Conservation (phyloP, 35 echinoderm and acorn worm species). For the Ophioderma brevispina region DNA sequence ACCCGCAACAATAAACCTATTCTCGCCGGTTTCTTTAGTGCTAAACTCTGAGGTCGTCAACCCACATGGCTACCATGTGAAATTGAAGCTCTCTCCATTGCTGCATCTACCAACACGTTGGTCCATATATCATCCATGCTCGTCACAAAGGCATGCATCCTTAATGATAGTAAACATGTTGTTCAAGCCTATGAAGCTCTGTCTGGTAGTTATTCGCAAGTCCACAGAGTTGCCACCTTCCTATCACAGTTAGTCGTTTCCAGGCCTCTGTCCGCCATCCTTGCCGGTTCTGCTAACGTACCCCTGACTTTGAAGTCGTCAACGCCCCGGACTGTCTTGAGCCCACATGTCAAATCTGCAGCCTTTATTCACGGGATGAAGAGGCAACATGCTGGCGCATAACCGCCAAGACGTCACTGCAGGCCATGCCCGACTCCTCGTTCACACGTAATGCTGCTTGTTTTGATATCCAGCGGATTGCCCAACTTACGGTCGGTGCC, state of each 20-base stretch:
- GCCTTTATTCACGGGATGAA: conserved; percentile 1
- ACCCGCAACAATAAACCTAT: too few species aligned
- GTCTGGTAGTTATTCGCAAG: conserved; percentile 62
- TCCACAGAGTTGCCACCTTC: conserved; percentile 63
- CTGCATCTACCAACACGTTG: conserved; percentile 40
- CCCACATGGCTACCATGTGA: too few species aligned
- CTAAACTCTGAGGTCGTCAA: too few species aligned
- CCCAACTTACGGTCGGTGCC: conserved; percentile 50
- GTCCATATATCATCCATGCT: conserved; percentile 38
- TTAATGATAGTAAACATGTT: conserved; percentile 43
- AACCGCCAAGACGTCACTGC: conserved; percentile 41
- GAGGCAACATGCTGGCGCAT: conserved; percentile 19
- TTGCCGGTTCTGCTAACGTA: conserved; percentile 54
- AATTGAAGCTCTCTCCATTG: too few species aligned
- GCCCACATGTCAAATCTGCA: too few species aligned
- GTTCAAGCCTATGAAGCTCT: conserved; percentile 43
- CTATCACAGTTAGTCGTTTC: too few species aligned
- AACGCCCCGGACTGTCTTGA: too few species aligned
- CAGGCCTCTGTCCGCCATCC: too few species aligned
- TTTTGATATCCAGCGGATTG: conserved; percentile 51
- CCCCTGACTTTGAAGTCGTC: conserved; percentile 67
- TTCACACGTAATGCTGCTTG: conserved; percentile 63
- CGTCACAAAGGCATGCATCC: conserved; percentile 16
- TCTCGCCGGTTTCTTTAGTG: too few species aligned
- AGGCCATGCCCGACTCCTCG: conserved; percentile 47